Percentiles rank a stretch among this genome's conserved stretches.
Evolutionary conservation across 2,113 vertebrate genomes (phyloP).

Genomic region (Istiophorus platypterus): DNA sequence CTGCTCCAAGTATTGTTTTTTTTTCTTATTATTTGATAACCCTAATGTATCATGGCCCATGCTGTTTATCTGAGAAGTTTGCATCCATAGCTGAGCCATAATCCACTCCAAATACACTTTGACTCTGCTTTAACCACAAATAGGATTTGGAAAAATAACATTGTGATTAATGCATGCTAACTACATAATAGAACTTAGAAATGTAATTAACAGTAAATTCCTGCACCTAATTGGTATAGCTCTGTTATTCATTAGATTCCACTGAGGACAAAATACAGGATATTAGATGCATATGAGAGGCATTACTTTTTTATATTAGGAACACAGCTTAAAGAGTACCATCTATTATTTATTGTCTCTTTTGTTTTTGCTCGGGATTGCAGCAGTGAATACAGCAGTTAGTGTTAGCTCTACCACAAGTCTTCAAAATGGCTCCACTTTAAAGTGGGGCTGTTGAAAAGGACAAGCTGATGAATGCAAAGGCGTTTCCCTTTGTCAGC

Average conservation of each 20-base stretch:
- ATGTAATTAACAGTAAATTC: slow-evolving; percentile 81
- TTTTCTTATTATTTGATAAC: slow-evolving; percentile 32
- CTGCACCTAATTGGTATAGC: slow-evolving; percentile 76
- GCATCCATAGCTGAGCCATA: slow-evolving; percentile 48
- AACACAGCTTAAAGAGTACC: slow-evolving; percentile 78
- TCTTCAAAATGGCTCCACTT: slow-evolving; percentile 19
- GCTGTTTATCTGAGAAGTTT: slow-evolving; percentile 58
- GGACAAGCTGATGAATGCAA: not conserved
- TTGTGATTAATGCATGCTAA: slow-evolving; percentile 85
- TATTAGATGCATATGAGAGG: slow-evolving; percentile 78
- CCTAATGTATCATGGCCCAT: slow-evolving; percentile 43
- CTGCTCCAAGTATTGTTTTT: slow-evolving; percentile 26
- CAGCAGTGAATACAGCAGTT: slow-evolving; percentile 47
- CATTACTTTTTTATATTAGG: slow-evolving; percentile 82
- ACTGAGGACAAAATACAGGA: slow-evolving; percentile 72
- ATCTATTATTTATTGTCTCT: slow-evolving; percentile 83
- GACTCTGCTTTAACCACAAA: slow-evolving; percentile 75
- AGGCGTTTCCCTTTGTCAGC: slow-evolving; percentile 12
- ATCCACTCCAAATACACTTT: slow-evolving; percentile 76
- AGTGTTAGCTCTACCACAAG: slow-evolving; percentile 14
- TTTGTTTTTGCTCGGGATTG: slow-evolving; percentile 67
- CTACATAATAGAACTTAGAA: slow-evolving; percentile 83
- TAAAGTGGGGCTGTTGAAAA: slow-evolving; percentile 18
- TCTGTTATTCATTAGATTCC: slow-evolving; percentile 82
- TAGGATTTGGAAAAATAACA: slow-evolving; percentile 79